Percentiles rank a stretch among this genome's conserved stretches.
Conservation (phyloP, 2,888 invertebrate species). For the Nymphalis polychloros region DNA sequence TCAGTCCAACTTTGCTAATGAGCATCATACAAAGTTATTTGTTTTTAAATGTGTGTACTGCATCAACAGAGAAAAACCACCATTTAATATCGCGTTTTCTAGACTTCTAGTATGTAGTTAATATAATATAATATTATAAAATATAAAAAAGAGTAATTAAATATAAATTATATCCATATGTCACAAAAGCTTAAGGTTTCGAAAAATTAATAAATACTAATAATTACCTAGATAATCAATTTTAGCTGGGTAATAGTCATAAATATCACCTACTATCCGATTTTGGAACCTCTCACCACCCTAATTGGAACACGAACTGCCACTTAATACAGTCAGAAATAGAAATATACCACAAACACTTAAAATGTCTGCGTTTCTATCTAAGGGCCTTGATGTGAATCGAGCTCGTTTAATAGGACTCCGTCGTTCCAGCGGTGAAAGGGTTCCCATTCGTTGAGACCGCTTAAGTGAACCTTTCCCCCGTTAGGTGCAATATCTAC, state of each 20-base stretch:
- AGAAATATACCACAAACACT: constrained; percentile 10
- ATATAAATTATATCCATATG: no score
- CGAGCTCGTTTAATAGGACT: constrained; percentile 18
- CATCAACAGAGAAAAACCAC: no score
- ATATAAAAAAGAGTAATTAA: no score
- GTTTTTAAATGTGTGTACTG: no score
- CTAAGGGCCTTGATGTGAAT: constrained; percentile 21
- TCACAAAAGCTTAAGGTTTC: no score
- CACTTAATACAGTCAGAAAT: constrained; percentile 1
- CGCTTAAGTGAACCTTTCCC: constrained; percentile 22
- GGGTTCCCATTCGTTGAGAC: constrained; percentile 12
- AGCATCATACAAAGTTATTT: no score
- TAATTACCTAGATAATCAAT: neutral
- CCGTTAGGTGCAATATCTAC: constrained; percentile 5
- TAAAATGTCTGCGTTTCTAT: constrained; percentile 17
- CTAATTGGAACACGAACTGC: neutral
- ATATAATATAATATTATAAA: no score
- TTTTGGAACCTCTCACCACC: neutral
- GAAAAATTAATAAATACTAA: no score
- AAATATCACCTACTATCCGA: neutral
- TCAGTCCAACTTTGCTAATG: no score
- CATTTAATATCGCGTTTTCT: no score
- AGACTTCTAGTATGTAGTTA: no score
- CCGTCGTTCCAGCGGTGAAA: constrained; percentile 17
- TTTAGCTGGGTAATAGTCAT: neutral